Evolutionary conservation across 2,797 vertebrate species (phyloP), one percentile per base, ranked within the genome.

Genomic region (Otolemur crassicaudatus): DNA sequence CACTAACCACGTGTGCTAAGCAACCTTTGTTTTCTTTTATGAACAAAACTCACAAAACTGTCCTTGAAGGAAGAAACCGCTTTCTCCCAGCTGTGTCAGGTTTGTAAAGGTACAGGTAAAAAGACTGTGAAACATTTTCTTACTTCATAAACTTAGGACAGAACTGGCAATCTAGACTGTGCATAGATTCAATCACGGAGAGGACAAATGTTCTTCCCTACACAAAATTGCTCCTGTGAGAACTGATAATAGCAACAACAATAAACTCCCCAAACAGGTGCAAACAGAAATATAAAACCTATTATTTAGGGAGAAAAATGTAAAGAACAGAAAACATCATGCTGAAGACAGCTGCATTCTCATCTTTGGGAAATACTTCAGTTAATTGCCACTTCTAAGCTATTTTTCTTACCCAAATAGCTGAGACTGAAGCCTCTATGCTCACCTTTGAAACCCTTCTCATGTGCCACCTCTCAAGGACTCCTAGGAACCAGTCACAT

Each of bases 161-260:
- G 58, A 93, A 76, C 34, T 60, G 83, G 58, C 63, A 93, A 84
- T 76, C 80, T 49, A 92, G 82, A 49, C 27, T 11, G 82, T 58
- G 56, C 16, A 67, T 53, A 27, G 37, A 86, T 93, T 90, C 63
- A 63, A 58, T 87, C 49, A 80, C 14, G 49, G 29, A 84, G 20
- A 91, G 29, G 61, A 67, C 40, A 83, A 80, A 67, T 43, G 40
- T 37, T 90, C 96, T 73, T 86, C 96, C 63, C 69, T 60, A 65
- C 86, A 80, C 61, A 95, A 95, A 96, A 91, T 7, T 91, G 69
- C 4, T 92, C 76, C 83, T 61, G 23, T 67, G 80, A 96, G 80
- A 89, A 97, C 90, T 43, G 91, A 12, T 6, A 49, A 72, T 6
- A 76, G 53, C 40, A 61, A 49, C 53, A 72, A 77, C 23, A 34